Percentiles rank a stretch among this genome's conserved stretches.
Evolutionary conservation across 2,888 invertebrate genomes (phyloP).

Genomic region (Leucozona laternaria): DNA sequence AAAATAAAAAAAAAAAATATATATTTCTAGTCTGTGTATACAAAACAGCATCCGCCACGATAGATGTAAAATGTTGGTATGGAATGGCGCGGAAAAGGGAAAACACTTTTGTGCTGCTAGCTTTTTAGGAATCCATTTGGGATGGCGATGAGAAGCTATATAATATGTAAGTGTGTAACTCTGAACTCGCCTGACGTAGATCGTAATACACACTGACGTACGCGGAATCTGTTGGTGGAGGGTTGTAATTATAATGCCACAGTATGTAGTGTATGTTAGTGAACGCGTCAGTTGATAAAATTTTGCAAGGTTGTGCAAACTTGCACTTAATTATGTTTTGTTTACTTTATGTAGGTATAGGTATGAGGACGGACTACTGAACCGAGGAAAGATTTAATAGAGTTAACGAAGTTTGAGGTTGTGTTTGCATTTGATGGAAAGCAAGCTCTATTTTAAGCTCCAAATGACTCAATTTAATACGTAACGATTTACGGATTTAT

Average conservation of each 20-base stretch:
- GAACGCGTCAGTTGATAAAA: slow-evolving; percentile 28
- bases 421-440: neutral
- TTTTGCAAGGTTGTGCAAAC: slow-evolving; percentile 31
- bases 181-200: slow-evolving; percentile 12
- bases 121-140: slow-evolving; percentile 22
- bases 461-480: neutral
- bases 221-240: neutral
- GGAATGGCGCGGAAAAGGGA: neutral
- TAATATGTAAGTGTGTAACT: too few relatives aligned
- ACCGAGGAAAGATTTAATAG: neutral
- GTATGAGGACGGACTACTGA: slow-evolving; percentile 8
- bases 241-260: neutral
- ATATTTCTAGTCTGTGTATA: neutral
- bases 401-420: neutral
- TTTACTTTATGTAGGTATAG: neutral
- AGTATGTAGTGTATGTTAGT: neutral
- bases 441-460: neutral
- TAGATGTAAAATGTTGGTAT: neutral
- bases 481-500: neutral
- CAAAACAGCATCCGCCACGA: neutral
- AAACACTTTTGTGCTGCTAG: neutral
- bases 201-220: neutral
- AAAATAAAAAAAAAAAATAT: neutral
- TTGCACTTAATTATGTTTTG: slow-evolving; percentile 41
- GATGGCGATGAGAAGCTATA: slow-evolving; percentile 7